Evolutionary conservation across 2,797 vertebrate genomes (phyloP).

Genomic region (Gymnothorax javanicus): DNA sequence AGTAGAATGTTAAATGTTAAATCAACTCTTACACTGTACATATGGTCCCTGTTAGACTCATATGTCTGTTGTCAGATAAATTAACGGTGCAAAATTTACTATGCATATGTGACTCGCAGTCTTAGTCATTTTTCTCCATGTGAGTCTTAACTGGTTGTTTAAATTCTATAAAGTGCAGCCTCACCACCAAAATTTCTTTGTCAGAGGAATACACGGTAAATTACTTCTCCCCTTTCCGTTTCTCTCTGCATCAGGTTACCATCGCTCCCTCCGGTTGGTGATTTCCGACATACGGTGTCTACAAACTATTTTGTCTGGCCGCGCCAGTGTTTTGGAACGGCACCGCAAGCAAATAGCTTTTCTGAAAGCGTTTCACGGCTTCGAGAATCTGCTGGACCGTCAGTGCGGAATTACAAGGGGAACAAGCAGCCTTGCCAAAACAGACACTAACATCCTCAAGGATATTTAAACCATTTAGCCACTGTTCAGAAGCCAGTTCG

Average conservation of each 20-base stretch:
- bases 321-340: background rate
- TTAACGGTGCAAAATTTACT: too few species aligned
- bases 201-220: conserved; percentile 29
- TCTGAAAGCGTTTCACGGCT: conserved; percentile 55
- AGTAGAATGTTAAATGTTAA: too few species aligned
- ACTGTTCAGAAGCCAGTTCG: conserved; percentile 37
- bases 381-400: conserved; percentile 6
- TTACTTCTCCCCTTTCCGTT: conserved; percentile 23
- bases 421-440: conserved; percentile 56
- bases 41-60: too few species aligned
- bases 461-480: conserved; percentile 28
- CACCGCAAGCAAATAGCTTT: conserved; percentile 29
- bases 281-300: background rate
- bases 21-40: too few species aligned
- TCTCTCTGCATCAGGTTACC: background rate
- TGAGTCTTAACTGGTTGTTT: conserved; percentile 61
- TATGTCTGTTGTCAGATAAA: too few species aligned
- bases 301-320: background rate
- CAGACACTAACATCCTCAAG: conserved; percentile 31
- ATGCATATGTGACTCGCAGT: conserved; percentile 70
- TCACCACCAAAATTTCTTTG: conserved; percentile 61
- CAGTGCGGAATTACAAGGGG: conserved; percentile 55
- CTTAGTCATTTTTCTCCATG: conserved; percentile 64
- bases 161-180: conserved; percentile 46
- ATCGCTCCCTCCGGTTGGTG: background rate